phyloP scores from a whole-genome alignment of 2,888 invertebrate genomes.

The Epinotia demarniana region DNA sequence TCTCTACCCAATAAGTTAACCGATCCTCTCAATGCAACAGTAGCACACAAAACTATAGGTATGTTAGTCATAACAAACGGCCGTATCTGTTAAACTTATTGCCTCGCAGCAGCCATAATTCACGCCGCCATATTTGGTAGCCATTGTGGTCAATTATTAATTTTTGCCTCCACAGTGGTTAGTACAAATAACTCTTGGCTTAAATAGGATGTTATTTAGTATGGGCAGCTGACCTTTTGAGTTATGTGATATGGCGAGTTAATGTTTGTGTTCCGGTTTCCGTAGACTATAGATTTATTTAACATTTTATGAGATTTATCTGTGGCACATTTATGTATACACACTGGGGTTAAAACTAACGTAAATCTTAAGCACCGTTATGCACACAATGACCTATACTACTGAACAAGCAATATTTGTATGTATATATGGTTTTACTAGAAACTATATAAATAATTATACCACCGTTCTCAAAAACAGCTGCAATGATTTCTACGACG shows the following conservation, averaged over 20 bases:
- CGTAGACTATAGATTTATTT: not conserved
- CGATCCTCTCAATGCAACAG: not conserved
- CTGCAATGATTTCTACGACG: too few relatives aligned
- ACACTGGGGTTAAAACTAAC: not conserved
- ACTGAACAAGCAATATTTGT: not conserved
- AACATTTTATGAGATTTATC: not conserved
- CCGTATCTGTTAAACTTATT: constrained; percentile 36
- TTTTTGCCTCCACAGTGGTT: constrained; percentile 49
- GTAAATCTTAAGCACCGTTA: not conserved
- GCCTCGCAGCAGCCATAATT: constrained; percentile 51
- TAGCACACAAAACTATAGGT: constrained; percentile 22
- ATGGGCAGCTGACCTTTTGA: constrained; percentile 14
- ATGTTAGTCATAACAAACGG: constrained; percentile 39
- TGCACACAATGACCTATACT: not conserved
- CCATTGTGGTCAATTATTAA: constrained; percentile 54
- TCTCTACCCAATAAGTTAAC: not conserved
- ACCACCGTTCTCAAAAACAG: too few relatives aligned
- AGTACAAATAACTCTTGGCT: constrained; percentile 26
- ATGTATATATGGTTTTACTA: not conserved
- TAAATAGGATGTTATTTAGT: constrained; percentile 30
- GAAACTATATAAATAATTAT: too few relatives aligned
- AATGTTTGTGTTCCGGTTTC: not conserved
- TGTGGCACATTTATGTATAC: not conserved
- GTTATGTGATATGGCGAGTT: not conserved
- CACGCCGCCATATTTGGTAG: constrained; percentile 54